These are phyloP conservation scores for Calephelis virginiensis DNA, from an alignment of 1,140 invertebrate species.

Conservation along the genomic window DNA sequence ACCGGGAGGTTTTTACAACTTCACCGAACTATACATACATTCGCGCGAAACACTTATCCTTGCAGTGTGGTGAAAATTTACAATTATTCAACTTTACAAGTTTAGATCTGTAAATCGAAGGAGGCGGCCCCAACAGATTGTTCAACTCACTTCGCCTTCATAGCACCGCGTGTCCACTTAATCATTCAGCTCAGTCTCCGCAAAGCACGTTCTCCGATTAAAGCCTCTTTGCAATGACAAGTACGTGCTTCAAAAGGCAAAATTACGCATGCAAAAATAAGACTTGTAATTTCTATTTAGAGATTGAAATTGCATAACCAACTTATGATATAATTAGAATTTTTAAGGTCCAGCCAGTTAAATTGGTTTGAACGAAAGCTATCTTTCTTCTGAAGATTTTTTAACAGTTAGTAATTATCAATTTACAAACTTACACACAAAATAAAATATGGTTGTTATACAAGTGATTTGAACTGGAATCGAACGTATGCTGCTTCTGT, in stretches of 20 bases:
- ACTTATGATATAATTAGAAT: not conserved
- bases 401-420: too few relatives aligned
- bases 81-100: not conserved
- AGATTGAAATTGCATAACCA: not conserved
- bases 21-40: too few relatives aligned
- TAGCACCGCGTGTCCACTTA: conserved; percentile 6
- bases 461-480: too few relatives aligned
- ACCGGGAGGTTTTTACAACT: too few relatives aligned
- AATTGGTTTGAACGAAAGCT: too few relatives aligned
- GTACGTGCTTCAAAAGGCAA: conserved; percentile 12
- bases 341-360: not conserved
- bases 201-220: conserved; percentile 15
- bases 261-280: conserved; percentile 6
- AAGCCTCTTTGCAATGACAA: conserved; percentile 12
- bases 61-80: too few relatives aligned
- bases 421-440: too few relatives aligned
- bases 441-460: too few relatives aligned
- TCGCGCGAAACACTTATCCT: too few relatives aligned
- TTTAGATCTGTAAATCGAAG: not conserved
- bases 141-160: conserved; percentile 8
- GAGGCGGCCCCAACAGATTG: not conserved
- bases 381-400: too few relatives aligned
- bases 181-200: conserved; percentile 7
- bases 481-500: too few relatives aligned
- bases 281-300: not conserved